These are phyloP conservation scores for Boulengeromyrus knoepffleri DNA, from an alignment of 2,113 vertebrate genomes.

Conservation along the genomic window DNA sequence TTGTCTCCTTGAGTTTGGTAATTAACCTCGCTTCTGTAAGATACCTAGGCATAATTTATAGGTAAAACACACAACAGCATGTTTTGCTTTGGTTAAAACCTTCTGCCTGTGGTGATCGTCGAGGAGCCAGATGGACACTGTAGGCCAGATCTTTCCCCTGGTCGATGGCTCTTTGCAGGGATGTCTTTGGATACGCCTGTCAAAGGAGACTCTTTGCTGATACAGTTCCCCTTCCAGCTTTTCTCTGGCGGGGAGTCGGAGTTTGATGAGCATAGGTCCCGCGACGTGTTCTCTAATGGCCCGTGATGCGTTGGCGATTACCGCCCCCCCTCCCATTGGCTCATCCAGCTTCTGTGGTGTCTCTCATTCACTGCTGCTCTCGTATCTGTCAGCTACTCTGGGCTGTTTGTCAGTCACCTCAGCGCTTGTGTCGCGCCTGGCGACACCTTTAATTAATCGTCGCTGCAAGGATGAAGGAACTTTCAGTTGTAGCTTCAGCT, in stretches of 20 bases:
- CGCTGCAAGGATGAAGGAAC: neutral
- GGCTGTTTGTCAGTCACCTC: neutral
- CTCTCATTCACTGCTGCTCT: neutral
- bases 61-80: neutral
- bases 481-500: neutral
- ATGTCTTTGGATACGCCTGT: neutral
- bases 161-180: neutral
- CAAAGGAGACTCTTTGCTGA: neutral
- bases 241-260: neutral
- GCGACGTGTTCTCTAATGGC: neutral
- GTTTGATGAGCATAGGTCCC: neutral
- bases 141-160: neutral
- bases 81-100: neutral
- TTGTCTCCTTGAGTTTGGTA: neutral
- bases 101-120: neutral
- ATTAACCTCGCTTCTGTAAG: neutral
- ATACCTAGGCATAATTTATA: neutral
- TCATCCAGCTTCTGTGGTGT: no score
- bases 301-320: neutral
- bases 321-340: neutral
- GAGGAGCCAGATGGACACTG: neutral
- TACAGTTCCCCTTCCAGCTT: neutral
- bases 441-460: neutral
- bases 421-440: neutral
- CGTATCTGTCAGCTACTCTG: neutral